Conservation (phyloP, 2,888 invertebrate species). For the Acleris cristana region DNA sequence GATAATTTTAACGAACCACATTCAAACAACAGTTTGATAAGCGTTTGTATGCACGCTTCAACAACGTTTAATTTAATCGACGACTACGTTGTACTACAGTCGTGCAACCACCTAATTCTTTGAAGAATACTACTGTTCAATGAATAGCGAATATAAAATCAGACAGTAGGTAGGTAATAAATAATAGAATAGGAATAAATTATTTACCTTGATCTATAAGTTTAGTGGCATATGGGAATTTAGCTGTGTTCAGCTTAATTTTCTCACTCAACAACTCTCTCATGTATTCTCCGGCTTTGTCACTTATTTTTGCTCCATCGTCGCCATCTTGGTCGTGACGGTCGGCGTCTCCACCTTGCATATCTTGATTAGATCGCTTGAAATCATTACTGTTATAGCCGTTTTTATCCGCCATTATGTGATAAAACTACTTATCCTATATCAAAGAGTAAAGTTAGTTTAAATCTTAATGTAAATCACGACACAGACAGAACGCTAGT, state of each 20-base stretch:
- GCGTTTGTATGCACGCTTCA: background rate
- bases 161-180: too few species aligned
- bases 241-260: conserved; percentile 85
- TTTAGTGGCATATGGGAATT: conserved; percentile 87
- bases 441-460: conserved; percentile 6
- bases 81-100: background rate
- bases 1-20: background rate
- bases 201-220: conserved; percentile 89
- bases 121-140: too few species aligned
- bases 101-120: too few species aligned
- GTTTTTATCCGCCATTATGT: conserved; percentile 69
- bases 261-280: conserved; percentile 89
- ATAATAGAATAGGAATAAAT: background rate
- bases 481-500: conserved; percentile 2
- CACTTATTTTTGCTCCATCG: conserved; percentile 83
- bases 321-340: conserved; percentile 80
- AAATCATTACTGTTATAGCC: conserved; percentile 78
- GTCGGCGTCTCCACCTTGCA: conserved; percentile 48
- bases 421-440: background rate
- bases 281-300: conserved; percentile 91
- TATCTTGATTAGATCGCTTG: conserved; percentile 66
- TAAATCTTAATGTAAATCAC: conserved; percentile 16
- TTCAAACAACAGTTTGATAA: background rate
- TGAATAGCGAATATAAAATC: too few species aligned
- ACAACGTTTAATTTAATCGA: background rate